Evolutionary conservation across 2,113 vertebrate species (phyloP).

Genomic region (Oreochromis tanganicae): DNA sequence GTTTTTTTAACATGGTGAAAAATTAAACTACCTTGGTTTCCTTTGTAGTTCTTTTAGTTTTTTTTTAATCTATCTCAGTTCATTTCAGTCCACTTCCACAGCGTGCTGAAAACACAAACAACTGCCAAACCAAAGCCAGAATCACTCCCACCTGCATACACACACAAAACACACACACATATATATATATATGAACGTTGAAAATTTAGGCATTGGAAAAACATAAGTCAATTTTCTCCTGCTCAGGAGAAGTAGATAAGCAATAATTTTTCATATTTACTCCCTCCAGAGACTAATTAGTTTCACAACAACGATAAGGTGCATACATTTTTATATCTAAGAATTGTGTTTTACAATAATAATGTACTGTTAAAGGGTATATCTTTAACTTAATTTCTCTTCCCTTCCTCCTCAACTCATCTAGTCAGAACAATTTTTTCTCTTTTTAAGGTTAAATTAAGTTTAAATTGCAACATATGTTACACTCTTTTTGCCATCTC

Average conservation of each 20-base stretch:
- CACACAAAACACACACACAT: neutral
- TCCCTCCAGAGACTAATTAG: neutral
- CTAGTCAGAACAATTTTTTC: neutral
- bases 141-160: neutral
- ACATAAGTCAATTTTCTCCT: neutral
- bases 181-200: neutral
- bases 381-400: neutral
- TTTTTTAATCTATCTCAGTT: neutral
- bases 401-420: neutral
- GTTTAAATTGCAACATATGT: neutral
- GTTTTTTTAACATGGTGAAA: constrained; percentile 15
- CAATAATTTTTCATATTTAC: neutral
- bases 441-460: neutral
- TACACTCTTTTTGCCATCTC: neutral
- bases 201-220: neutral
- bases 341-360: neutral
- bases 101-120: neutral
- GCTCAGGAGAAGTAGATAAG: neutral
- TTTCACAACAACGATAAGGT: neutral
- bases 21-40: neutral
- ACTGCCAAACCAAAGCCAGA: neutral
- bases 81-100: constrained; percentile 2
- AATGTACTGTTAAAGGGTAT: neutral
- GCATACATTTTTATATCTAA: neutral
- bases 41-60: neutral